phyloP scores from a whole-genome alignment of 35 echinoderm and acorn worm species.

The Apostichopus californicus region DNA sequence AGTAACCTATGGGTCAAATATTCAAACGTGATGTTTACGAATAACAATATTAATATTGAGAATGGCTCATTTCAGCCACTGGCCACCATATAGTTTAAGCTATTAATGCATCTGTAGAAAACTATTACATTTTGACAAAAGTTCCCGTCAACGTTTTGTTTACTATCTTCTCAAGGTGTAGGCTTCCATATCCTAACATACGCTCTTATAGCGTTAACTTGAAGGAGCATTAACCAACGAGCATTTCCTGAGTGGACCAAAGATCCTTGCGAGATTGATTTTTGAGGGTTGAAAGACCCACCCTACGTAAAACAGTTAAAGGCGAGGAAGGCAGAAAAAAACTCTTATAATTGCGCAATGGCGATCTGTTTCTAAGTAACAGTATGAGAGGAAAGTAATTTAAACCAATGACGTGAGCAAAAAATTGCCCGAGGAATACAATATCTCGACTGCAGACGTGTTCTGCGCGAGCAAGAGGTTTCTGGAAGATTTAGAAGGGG shows the following conservation, averaged over 20 bases:
- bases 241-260: neutral
- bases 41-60: too few species aligned
- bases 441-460: slow-evolving; percentile 12
- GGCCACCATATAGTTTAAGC: too few species aligned
- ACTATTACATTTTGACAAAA: too few species aligned
- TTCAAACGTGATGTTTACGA: too few species aligned
- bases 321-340: slow-evolving; percentile 2
- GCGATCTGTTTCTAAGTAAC: slow-evolving; percentile 11
- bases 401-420: slow-evolving; percentile 22
- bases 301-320: slow-evolving; percentile 3
- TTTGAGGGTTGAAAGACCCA: slow-evolving; percentile 21
- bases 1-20: too few species aligned
- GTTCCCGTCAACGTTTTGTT: too few species aligned
- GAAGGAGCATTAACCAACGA: neutral
- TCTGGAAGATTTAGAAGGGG: slow-evolving; percentile 8
- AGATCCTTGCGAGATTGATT: neutral
- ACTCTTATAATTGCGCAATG: slow-evolving; percentile 13
- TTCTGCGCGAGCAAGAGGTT: neutral
- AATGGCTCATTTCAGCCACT: too few species aligned
- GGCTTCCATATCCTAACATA: neutral
- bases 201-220: neutral
- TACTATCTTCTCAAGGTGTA: neutral
- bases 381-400: slow-evolving; percentile 19
- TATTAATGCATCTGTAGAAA: too few species aligned
- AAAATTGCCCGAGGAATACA: slow-evolving; percentile 22